These are phyloP conservation scores for Aporrectodea caliginosa DNA, from an alignment of 1,140 invertebrate species.

Conservation along the genomic window DNA sequence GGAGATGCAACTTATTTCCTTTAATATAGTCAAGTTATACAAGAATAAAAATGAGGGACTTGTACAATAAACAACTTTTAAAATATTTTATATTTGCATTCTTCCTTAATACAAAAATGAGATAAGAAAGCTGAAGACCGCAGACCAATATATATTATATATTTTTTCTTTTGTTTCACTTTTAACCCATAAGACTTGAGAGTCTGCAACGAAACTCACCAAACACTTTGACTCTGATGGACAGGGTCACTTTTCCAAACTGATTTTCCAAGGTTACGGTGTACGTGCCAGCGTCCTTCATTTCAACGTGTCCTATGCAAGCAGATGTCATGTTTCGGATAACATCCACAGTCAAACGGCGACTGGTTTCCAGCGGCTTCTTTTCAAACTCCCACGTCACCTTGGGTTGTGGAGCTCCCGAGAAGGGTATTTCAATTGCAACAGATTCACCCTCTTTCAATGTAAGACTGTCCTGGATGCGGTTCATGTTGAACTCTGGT, in stretches of 20 bases:
- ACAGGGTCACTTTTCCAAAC: conserved; percentile 47
- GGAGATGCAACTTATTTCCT: too few species aligned
- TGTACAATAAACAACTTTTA: too few species aligned
- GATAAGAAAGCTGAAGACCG: too few species aligned
- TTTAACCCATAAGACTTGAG: too few species aligned
- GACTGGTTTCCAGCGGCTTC: conserved; percentile 5
- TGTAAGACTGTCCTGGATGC: conserved; percentile 44
- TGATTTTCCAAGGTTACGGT: conserved; percentile 49
- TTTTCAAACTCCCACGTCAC: conserved; percentile 68
- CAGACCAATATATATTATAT: too few species aligned
- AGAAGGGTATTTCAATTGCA: conserved; percentile 53
- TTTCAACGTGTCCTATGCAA: conserved; percentile 45
- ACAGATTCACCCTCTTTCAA: conserved; percentile 50
- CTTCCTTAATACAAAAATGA: too few species aligned
- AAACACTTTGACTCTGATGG: conserved; percentile 57
- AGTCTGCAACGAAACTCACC: conserved; percentile 38
- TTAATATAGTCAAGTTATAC: too few species aligned
- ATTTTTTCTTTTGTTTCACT: too few species aligned
- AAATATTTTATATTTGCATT: too few species aligned
- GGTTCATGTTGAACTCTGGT: conserved; percentile 47
- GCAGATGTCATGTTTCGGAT: conserved; percentile 50
- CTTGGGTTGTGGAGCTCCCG: conserved; percentile 49
- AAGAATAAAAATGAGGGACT: too few species aligned
- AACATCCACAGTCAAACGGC: conserved; percentile 8
- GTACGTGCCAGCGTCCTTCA: conserved; percentile 50